Evolutionary conservation across 1,140 invertebrate genomes (phyloP).

Genomic region (Apis mellifera): DNA sequence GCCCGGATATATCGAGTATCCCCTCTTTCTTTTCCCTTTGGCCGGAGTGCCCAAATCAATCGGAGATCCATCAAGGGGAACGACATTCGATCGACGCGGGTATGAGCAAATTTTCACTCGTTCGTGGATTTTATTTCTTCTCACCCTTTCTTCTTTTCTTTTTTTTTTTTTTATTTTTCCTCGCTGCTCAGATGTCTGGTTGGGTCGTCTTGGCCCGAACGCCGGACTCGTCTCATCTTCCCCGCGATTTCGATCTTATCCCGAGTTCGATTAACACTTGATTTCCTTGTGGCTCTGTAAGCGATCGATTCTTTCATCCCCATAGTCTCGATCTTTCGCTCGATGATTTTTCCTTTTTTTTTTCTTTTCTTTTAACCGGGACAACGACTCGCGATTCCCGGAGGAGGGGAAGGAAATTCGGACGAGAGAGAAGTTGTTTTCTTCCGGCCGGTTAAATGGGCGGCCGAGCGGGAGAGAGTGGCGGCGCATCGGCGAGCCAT

Average conservation of each 20-base stretch:
- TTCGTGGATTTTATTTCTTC: background rate
- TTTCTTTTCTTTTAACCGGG: background rate
- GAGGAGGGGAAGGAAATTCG: background rate
- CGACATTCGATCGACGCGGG: slow-evolving; percentile 66
- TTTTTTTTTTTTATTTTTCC: background rate
- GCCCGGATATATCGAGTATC: slow-evolving; percentile 18
- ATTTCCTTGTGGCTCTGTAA: slow-evolving; percentile 45
- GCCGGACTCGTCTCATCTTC: no score
- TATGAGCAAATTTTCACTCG: slow-evolving; percentile 34
- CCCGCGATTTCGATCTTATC: slow-evolving; percentile 46
- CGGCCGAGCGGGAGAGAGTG: background rate
- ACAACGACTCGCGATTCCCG: no score
- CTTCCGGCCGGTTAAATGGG: background rate
- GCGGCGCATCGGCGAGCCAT: background rate
- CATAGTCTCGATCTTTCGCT: background rate
- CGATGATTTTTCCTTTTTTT: background rate
- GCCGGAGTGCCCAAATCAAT: slow-evolving; percentile 9
- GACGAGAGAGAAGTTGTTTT: background rate
- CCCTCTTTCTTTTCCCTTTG: background rate
- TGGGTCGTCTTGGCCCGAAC: slow-evolving; percentile 48
- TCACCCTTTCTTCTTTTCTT: background rate
- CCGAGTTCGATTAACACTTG: slow-evolving; percentile 47
- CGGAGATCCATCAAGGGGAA: slow-evolving; percentile 14
- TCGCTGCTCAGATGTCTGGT: slow-evolving; percentile 56
- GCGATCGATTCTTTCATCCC: background rate